Evolutionary conservation across 1,140 invertebrate genomes (phyloP), one percentile per base, ranked within the genome.

Genomic region (Drosophila eugracilis): DNA sequence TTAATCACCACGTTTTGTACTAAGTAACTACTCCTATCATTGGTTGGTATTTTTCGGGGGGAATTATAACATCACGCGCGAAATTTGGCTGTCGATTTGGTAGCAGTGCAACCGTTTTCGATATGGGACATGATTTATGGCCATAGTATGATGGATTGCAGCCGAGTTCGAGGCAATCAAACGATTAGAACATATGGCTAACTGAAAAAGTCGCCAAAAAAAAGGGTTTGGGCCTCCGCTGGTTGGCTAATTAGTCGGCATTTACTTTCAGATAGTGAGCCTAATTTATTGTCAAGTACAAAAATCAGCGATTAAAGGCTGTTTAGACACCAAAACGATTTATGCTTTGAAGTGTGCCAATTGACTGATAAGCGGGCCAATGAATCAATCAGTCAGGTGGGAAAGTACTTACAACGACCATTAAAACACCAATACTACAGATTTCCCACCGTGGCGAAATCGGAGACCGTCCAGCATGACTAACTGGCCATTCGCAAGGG

Each of bases 271-370:
- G 63, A 44, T 12, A 53, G 37, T 14, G 10, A 22, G 45, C 5
- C 24, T 74, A 44, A 77, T 70, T 70, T 83, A 83, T 60, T 49
- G 54, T 76, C 72, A 53, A 63, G 58, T 65, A 32, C 30, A 47
- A 52, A 85, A 84, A 86, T 86, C 81, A 85, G 48, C 78, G 58
- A 83, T 83, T 83, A 83, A 59, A 60, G 48, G 63, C 53, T 60
- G 58, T 60, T 50, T 24, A 21, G 53, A 12, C 37, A 36, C 28
- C 28, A 48, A 76, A 76, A 65, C 72, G 80, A 85, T 85, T 85
- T 80, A 52, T 57, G 42, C 49, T 19, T 34, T 86, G 52, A 77
- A 85, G 81, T 86, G 41, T 37, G 37, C 44, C 41, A 85, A 85
- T 86, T 62, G 62, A 77, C 44, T 73, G 80, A 85, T 86, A 85